Evolutionary conservation across 1,140 invertebrate genomes (phyloP).

Genomic region (Sesamia nonagrioides): DNA sequence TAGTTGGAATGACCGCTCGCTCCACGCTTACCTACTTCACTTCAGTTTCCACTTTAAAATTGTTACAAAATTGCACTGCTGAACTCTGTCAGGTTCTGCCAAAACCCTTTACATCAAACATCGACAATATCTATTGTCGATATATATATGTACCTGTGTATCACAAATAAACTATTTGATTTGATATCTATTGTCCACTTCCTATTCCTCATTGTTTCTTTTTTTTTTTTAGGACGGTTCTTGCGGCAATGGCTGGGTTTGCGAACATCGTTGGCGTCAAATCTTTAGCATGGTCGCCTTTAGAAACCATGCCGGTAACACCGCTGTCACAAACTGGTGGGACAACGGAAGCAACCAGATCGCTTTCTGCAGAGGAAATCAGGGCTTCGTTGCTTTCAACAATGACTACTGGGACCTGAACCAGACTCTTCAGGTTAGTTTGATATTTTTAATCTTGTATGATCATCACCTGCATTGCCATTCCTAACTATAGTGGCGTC

Average conservation of each 20-base stretch:
- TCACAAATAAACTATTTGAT: too few relatives aligned
- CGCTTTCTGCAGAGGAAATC: conserved; percentile 91
- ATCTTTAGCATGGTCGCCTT: conserved; percentile 95
- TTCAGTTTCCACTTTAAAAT: too few relatives aligned
- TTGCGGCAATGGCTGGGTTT: conserved; percentile 95
- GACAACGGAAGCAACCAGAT: conserved; percentile 92
- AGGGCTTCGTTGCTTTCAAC: conserved; percentile 93
- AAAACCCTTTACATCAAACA: too few relatives aligned
- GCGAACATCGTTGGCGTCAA: conserved; percentile 95
- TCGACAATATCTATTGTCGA: too few relatives aligned
- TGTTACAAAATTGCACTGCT: too few relatives aligned
- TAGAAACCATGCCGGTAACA: conserved; percentile 89
- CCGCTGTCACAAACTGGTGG: conserved; percentile 91
- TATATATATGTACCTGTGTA: too few relatives aligned
- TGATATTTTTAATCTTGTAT: too few relatives aligned
- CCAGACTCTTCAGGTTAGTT: conserved; percentile 85
- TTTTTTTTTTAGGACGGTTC: conserved; percentile 86
- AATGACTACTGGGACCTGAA: conserved; percentile 88
- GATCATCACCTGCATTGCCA: too few relatives aligned
- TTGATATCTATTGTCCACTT: neutral
- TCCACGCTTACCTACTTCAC: too few relatives aligned
- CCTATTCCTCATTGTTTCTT: neutral
- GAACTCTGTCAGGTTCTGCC: too few relatives aligned
- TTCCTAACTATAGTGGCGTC: too few relatives aligned
- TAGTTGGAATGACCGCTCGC: too few relatives aligned